Conservation (phyloP, 2,888 invertebrate species). For the Shargacucullia verbasci region DNA sequence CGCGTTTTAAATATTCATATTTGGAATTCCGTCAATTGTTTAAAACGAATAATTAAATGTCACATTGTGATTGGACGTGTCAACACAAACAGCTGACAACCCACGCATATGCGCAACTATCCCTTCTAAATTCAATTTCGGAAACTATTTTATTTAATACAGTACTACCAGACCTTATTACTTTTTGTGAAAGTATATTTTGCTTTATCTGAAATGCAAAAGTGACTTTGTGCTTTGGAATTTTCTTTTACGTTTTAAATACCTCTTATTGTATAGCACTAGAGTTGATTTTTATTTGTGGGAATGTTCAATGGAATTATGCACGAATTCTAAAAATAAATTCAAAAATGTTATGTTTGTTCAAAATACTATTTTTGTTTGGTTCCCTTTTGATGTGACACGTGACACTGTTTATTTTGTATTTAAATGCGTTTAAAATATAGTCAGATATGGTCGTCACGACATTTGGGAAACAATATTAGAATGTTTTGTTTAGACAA, state of each 20-base stretch:
- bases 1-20: conserved; percentile 35
- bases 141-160: conserved; percentile 3
- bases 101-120: conserved; percentile 49
- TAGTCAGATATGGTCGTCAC: conserved; percentile 55
- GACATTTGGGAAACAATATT: conserved; percentile 57
- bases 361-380: conserved; percentile 62
- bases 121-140: conserved; percentile 37
- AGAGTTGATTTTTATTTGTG: conserved; percentile 27
- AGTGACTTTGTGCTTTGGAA: not conserved
- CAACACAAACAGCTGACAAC: conserved; percentile 60
- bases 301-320: not conserved
- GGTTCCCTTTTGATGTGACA: conserved; percentile 70
- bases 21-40: conserved; percentile 25
- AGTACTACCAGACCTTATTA: not conserved
- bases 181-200: conserved; percentile 15
- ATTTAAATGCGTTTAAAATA: conserved; percentile 65
- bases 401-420: conserved; percentile 65
- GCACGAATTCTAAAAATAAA: conserved; percentile 49
- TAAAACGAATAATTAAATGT: conserved; percentile 46
- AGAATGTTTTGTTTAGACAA: conserved; percentile 27
- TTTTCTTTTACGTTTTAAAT: not conserved
- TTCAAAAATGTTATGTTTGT: conserved; percentile 60
- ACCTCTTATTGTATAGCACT: not conserved
- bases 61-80: conserved; percentile 52
- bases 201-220: conserved; percentile 1